phyloP scores from a whole-genome alignment of 1,140 invertebrate species.

The Cardiocondyla obscurior region DNA sequence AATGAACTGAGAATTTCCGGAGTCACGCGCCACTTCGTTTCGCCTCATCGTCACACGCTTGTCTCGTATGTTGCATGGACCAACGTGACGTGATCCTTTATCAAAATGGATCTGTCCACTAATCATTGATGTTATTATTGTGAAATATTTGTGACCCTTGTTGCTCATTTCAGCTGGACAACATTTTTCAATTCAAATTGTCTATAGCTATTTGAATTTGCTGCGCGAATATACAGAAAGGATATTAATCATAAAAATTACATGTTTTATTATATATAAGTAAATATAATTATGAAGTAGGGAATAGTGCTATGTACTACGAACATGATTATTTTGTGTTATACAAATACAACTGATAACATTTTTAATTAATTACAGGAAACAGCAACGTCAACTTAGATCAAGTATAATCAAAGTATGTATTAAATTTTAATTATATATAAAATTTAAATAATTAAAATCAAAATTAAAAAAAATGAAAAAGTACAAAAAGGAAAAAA shows the following conservation, averaged over 20 bases:
- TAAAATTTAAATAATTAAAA: not conserved
- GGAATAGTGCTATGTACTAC: not conserved
- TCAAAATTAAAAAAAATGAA: slow-evolving; percentile 23
- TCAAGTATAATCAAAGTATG: no score
- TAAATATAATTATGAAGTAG: slow-evolving; percentile 6
- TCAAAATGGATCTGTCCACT: slow-evolving; percentile 34
- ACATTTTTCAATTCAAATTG: slow-evolving; percentile 52
- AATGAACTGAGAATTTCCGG: not conserved
- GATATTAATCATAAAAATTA: not conserved
- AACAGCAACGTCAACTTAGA: not conserved
- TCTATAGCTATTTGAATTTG: slow-evolving; percentile 17
- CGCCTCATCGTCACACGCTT: not conserved
- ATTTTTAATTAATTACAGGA: not conserved
- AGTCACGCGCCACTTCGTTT: not conserved
- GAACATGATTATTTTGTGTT: not conserved
- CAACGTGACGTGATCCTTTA: slow-evolving; percentile 31
- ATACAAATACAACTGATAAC: not conserved
- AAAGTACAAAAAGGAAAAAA: slow-evolving; percentile 12
- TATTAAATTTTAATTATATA: not conserved
- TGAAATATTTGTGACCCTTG: slow-evolving; percentile 50
- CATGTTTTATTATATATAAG: not conserved
- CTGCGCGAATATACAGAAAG: no score
- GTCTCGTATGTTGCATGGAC: not conserved
- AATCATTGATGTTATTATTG: not conserved
- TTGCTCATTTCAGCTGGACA: slow-evolving; percentile 29